Base-by-base conservation (phyloP, 1,140 invertebrate species). In the Drosophila equinoxialis region DNA sequence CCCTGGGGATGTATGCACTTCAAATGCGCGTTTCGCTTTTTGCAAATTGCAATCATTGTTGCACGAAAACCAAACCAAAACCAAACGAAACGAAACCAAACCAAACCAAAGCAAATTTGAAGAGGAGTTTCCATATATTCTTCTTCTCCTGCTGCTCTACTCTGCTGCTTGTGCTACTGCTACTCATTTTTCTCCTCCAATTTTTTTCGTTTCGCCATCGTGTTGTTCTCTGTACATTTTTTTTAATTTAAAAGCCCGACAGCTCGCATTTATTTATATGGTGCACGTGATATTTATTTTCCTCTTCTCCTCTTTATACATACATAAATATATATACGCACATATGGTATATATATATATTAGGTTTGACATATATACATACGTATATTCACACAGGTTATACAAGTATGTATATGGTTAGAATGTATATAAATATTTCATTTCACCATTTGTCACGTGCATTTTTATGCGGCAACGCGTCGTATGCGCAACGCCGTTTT, bases 361-460 rank as follows among this genome's bases (percentile, higher is more conserved):
- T 42, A 42, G n/a, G 41, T 42, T 5, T 14, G 41, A 20, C 1
- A 20, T 23, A 23, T 2, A 23, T 23, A 23, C 20, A 23, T 23
- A 23, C 2, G 2, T 5, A 51, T 23, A 51, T 51, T 51, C 45
- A 51, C 45, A 51, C 45, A 65, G 48, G 41, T 26, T 65, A 55
- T 20, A 35, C 14, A 26, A 67, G 59, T 58, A 30, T 58, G 26
- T 65, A 65, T 61, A 57, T 61, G 66, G 64, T 39, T 68, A 74
- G 64, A 57, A 72, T 80, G 65, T 69, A 79, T 74, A 86, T 86
- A 83, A 87, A 86, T 86, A 80, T 87, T 87, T 84, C 70, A 87
- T 87, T 87, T 84, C 37, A 55, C 84, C 84, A 89, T 89, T 89
- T 89, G 84, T 89, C 84, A 89, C 84, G 80, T 89, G 84, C 71